phyloP scores from a whole-genome alignment of 2,113 vertebrate species.

The Tringa solitaria region DNA sequence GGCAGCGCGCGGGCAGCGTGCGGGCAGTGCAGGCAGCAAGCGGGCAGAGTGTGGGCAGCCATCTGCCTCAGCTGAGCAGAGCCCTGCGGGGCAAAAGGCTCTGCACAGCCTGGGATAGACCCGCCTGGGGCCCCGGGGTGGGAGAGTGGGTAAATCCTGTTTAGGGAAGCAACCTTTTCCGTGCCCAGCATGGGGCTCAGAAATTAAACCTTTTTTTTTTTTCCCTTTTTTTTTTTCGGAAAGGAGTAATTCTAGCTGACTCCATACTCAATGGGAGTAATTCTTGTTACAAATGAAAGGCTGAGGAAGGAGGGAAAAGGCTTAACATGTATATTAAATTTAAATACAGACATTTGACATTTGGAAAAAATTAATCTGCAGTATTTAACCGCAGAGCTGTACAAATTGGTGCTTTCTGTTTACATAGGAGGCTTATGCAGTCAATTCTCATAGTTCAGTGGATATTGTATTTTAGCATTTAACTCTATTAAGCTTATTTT shows the following conservation, averaged over 20 bases:
- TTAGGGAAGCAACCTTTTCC: not conserved
- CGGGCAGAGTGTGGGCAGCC: fast-evolving
- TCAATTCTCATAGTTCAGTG: slow-evolving; percentile 42
- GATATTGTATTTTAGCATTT: slow-evolving; percentile 45
- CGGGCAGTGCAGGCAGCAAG: not conserved
- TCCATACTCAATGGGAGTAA: not conserved
- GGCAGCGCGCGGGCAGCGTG: not conserved
- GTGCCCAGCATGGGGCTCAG: not conserved
- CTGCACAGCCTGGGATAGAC: not conserved
- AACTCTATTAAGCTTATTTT: slow-evolving; percentile 50
- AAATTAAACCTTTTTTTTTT: not conserved
- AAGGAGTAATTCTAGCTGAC: slow-evolving; percentile 21
- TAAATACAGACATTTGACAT: slow-evolving; percentile 52
- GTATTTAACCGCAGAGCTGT: slow-evolving; percentile 21
- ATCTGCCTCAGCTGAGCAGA: not conserved
- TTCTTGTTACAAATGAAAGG: slow-evolving; percentile 38
- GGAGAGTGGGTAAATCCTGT: not conserved
- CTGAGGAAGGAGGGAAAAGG: not conserved
- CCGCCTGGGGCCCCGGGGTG: not conserved
- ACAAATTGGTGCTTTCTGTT: slow-evolving; percentile 55
- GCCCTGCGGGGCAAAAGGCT: not conserved
- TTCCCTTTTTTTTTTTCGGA: not conserved
- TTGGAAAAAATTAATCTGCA: slow-evolving; percentile 55
- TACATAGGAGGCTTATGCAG: slow-evolving; percentile 45
- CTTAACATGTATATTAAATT: slow-evolving; percentile 32